A percentile compares a stretch with the other conserved stretches of the same genome.
Evolutionary conservation across 2,113 vertebrate species (phyloP).

Genomic region (Poeciliopsis prolifica): DNA sequence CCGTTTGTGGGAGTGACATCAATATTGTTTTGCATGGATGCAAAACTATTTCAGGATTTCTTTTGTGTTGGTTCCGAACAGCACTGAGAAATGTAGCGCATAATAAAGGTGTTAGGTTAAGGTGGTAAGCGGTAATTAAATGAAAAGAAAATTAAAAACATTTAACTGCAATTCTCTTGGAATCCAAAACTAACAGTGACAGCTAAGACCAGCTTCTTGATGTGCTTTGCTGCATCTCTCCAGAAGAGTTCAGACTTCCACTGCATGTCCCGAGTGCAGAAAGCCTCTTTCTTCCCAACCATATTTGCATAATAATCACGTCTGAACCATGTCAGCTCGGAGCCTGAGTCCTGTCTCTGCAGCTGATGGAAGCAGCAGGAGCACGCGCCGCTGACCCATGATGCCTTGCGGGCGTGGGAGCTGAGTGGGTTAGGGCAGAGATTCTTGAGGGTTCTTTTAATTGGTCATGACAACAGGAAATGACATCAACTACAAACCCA

Average conservation of each 20-base stretch:
- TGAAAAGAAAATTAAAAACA: too few relatives aligned
- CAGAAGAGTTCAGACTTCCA: constrained; percentile 48
- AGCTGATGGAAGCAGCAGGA: constrained; percentile 59
- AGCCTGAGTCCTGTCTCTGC: constrained; percentile 45
- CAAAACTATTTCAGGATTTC: neutral
- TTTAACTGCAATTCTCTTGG: neutral
- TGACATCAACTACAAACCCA: constrained; percentile 48
- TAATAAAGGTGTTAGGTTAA: too few relatives aligned
- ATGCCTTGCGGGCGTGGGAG: constrained; percentile 68
- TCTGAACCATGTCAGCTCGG: constrained; percentile 63
- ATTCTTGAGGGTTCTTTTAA: constrained; percentile 39
- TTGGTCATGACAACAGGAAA: constrained; percentile 68
- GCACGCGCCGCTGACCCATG: constrained; percentile 63
- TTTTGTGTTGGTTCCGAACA: too few relatives aligned
- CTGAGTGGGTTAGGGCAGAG: constrained; percentile 45
- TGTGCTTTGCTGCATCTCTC: constrained; percentile 42
- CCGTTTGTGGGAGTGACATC: neutral
- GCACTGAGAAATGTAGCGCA: too few relatives aligned
- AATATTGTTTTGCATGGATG: neutral
- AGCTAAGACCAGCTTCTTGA: constrained; percentile 8
- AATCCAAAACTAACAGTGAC: constrained; percentile 17
- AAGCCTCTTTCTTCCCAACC: constrained; percentile 60
- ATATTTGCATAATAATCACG: constrained; percentile 75
- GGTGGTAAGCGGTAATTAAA: too few relatives aligned
- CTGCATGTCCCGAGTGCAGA: constrained; percentile 49